Evolutionary conservation across 2,797 vertebrate genomes (phyloP).

Genomic region (Crocodylus rhombifer): DNA sequence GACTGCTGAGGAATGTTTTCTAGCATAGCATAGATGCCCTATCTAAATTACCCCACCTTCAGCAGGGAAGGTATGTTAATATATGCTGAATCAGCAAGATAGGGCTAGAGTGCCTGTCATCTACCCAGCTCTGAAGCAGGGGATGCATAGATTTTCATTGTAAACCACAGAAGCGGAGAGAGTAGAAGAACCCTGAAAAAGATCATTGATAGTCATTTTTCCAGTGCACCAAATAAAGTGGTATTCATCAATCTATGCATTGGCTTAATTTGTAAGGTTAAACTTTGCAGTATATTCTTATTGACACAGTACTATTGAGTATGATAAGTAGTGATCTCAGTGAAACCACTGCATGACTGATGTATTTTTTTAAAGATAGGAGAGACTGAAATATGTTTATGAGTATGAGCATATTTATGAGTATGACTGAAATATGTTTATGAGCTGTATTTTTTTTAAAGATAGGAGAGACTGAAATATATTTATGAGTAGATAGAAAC

Average conservation of each 20-base stretch:
- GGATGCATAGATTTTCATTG: no score
- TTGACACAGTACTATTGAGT: no score
- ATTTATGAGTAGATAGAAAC: not conserved
- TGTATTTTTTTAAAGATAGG: not conserved
- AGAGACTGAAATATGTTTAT: not conserved
- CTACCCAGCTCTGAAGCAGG: not conserved
- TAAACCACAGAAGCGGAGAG: not conserved
- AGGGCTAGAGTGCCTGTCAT: not conserved
- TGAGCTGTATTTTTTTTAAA: not conserved
- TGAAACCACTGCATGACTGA: no score
- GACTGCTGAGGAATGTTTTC: not conserved
- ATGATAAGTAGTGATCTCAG: no score
- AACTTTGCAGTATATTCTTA: not conserved
- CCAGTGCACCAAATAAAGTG: not conserved
- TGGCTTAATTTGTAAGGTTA: not conserved
- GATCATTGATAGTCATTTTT: not conserved
- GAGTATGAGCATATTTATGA: not conserved
- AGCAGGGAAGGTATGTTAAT: not conserved
- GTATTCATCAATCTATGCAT: not conserved
- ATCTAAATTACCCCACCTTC: not conserved
- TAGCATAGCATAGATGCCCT: not conserved
- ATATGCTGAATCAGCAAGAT: not conserved
- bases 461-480: not conserved
- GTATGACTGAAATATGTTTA: not conserved
- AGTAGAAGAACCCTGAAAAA: not conserved